Conservation (phyloP, 2,888 invertebrate genomes). For the Seladonia tumulorum region DNA sequence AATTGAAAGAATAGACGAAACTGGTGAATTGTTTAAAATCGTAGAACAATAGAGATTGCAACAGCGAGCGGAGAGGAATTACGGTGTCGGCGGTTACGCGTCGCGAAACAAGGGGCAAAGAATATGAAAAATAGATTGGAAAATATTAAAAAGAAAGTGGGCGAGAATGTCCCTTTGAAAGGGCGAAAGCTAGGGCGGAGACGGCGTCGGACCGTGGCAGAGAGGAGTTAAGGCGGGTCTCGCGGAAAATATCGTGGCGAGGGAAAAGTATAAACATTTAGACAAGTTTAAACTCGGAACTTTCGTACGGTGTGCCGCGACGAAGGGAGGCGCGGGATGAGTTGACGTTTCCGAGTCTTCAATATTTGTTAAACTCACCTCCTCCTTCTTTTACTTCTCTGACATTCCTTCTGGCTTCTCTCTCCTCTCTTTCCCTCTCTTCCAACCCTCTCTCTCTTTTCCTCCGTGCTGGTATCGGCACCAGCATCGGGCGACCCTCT, state of each 20-base stretch:
- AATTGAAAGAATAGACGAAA: not conserved
- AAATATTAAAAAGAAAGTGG: constrained; percentile 72
- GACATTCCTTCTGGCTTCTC: constrained; percentile 57
- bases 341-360: constrained; percentile 76
- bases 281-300: constrained; percentile 79
- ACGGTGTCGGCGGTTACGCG: not conserved
- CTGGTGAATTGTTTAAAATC: not conserved
- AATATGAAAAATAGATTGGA: constrained; percentile 12
- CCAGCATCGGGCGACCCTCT: constrained; percentile 64
- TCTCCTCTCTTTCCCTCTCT: not conserved
- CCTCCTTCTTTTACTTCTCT: constrained; percentile 55
- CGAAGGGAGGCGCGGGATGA: constrained; percentile 53
- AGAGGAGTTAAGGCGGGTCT: constrained; percentile 45
- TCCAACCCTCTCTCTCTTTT: constrained; percentile 14
- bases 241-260: constrained; percentile 72
- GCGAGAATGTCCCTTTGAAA: constrained; percentile 63
- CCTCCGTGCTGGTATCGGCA: constrained; percentile 36
- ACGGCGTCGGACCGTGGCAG: constrained; percentile 42
- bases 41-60: not conserved
- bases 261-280: constrained; percentile 77
- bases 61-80: not conserved
- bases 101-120: not conserved
- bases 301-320: constrained; percentile 67
- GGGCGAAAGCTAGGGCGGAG: constrained; percentile 62
- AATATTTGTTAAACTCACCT: constrained; percentile 79